These are phyloP conservation scores for Lucilia cuprina DNA, from an alignment of 1,140 invertebrate species.

Conservation along the genomic window DNA sequence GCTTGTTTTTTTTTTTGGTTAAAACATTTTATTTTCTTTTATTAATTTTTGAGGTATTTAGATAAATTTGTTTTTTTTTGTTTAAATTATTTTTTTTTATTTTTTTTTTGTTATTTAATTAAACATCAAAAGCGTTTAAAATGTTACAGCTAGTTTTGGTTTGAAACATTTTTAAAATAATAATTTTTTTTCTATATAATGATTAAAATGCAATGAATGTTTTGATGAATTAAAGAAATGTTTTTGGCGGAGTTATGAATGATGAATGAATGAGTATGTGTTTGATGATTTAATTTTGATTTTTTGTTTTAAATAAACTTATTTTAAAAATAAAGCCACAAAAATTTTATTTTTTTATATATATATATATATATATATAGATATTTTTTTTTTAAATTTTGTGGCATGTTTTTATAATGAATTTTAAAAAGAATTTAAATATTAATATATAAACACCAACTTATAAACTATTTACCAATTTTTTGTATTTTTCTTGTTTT, in stretches of 20 bases:
- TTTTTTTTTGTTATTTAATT: background rate
- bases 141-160: constrained; percentile 21
- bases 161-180: background rate
- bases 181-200: background rate
- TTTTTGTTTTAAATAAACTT: background rate
- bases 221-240: background rate
- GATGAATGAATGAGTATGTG: background rate
- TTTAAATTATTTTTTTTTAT: background rate
- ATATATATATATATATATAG: too few relatives aligned
- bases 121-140: constrained; percentile 29
- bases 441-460: constrained; percentile 11
- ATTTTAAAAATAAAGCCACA: constrained; percentile 26
- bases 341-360: constrained; percentile 23
- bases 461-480: background rate
- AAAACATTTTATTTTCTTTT: background rate
- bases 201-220: constrained; percentile 29
- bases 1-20: background rate
- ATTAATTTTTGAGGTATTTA: constrained; percentile 22
- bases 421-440: background rate
- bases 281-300: background rate
- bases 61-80: constrained; percentile 10
- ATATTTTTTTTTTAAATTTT: too few relatives aligned
- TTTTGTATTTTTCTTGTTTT: background rate
- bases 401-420: background rate
- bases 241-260: background rate